Conservation (phyloP, 2,888 invertebrate species). For the Calameuta idolon region DNA sequence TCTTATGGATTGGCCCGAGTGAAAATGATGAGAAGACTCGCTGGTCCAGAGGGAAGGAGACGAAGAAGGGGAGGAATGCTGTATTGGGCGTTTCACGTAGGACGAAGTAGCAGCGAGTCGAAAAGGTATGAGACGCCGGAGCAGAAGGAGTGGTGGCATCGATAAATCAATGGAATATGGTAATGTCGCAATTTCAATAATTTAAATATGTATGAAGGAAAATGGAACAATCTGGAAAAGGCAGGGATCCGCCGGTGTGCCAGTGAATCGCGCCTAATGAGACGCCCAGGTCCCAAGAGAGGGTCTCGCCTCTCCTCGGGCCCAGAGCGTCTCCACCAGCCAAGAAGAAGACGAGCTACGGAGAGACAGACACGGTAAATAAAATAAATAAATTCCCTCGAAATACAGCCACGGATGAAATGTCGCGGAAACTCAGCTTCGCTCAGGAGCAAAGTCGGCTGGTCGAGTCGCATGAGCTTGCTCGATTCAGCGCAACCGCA, state of each 20-base stretch:
- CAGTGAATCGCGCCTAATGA: slow-evolving; percentile 64
- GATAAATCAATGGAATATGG: slow-evolving; percentile 66
- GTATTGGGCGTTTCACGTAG: slow-evolving; percentile 28
- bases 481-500: background rate
- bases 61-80: slow-evolving; percentile 16
- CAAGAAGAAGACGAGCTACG: slow-evolving; percentile 18
- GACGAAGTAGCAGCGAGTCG: slow-evolving; percentile 14
- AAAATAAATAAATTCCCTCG: slow-evolving; percentile 52
- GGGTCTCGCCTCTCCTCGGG: slow-evolving; percentile 21
- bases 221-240: slow-evolving; percentile 62
- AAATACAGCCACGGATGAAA: slow-evolving; percentile 42
- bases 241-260: slow-evolving; percentile 56
- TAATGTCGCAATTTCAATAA: slow-evolving; percentile 64
- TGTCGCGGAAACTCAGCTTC: slow-evolving; percentile 38
- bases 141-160: slow-evolving; percentile 47
- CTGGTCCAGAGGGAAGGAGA: slow-evolving; percentile 19
- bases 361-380: slow-evolving; percentile 36
- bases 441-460: background rate
- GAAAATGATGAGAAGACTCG: background rate
- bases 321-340: slow-evolving; percentile 14
- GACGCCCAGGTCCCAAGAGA: slow-evolving; percentile 56
- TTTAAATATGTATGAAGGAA: slow-evolving; percentile 66
- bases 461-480: background rate
- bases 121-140: slow-evolving; percentile 27
- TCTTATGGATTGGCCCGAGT: background rate